phyloP scores from a whole-genome alignment of 1,140 invertebrate species.

The Aricia agestis region DNA sequence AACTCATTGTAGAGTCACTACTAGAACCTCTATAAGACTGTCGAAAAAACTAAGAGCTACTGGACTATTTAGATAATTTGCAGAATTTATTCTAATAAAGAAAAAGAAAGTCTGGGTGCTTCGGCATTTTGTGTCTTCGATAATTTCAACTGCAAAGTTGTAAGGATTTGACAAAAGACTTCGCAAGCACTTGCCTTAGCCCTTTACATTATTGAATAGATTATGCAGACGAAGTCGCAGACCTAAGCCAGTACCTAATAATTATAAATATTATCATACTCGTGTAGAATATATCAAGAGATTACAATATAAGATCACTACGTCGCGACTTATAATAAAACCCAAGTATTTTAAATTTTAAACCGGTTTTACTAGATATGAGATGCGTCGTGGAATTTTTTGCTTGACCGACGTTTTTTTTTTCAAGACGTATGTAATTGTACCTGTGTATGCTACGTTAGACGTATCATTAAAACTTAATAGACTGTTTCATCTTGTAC shows the following conservation, averaged over 20 bases:
- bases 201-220: too few relatives aligned
- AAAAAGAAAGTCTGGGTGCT: too few relatives aligned
- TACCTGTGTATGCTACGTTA: conserved; percentile 2
- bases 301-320: neutral
- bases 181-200: too few relatives aligned
- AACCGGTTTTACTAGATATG: conserved; percentile 53
- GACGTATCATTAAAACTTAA: neutral
- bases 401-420: conserved; percentile 17
- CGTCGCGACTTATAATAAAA: conserved; percentile 13
- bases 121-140: too few relatives aligned
- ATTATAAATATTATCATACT: neutral
- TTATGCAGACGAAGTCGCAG: neutral
- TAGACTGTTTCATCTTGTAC: conserved; percentile 11
- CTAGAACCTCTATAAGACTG: too few relatives aligned
- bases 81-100: too few relatives aligned
- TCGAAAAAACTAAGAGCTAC: too few relatives aligned
- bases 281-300: neutral
- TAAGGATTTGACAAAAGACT: too few relatives aligned
- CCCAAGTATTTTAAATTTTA: conserved; percentile 40
- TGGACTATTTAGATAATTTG: too few relatives aligned
- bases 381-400: conserved; percentile 59
- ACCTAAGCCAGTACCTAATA: neutral
- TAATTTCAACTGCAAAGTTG: too few relatives aligned
- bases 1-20: too few relatives aligned
- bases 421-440: conserved; percentile 6